Evolutionary conservation across 1,140 invertebrate genomes (phyloP), one percentile per base, ranked within the genome.

Genomic region (Drosophila pandora): DNA sequence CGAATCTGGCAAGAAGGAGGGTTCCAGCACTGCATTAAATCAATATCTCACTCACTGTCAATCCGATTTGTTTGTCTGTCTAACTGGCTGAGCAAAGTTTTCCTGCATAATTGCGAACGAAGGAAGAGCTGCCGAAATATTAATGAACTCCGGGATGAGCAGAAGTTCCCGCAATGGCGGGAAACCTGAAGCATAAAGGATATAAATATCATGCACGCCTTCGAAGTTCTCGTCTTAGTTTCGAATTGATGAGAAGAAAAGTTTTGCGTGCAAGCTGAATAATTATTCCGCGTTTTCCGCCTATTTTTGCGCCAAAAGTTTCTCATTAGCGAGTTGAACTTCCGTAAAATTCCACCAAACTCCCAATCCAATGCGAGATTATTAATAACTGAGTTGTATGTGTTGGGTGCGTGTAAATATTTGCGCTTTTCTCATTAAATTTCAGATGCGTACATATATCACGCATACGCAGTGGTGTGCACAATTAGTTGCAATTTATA

Each of bases 401-500:
- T 39, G 41, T 21, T 55, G 23, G 53, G 53, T 74, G 23, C 60
- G 53, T 74, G 47, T 52, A 61, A 67, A 65, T 78, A 63, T 77
- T 67, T 73, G 76, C 61, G 54, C 48, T 48, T 59, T 59, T 63
- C 53, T 64, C 74, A 71, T 63, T 71, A 63, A 77, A 77, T 65
- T 72, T 73, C 54, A 13, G 34, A 37, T n/a, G 21, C 60, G 22
- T 13, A 58, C 43, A 57, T 57, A 58, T 32, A 79, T 79, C 71
- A 75, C 58, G 68, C 61, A 79, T 79, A 79, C 69, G 76, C 61
- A 41, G 54, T 54, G 59, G 74, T 69, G 69, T 74, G 57, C 59
- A 62, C 77, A 80, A 80, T 79, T 79, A 79, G 64, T 62, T 75
- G 62, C 76, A 79, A 63, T 76, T 76, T 56, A 63, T 69, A 57